These are phyloP conservation scores for Nylanderia fulva DNA, from an alignment of 1,140 invertebrate species.

Conservation along the genomic window DNA sequence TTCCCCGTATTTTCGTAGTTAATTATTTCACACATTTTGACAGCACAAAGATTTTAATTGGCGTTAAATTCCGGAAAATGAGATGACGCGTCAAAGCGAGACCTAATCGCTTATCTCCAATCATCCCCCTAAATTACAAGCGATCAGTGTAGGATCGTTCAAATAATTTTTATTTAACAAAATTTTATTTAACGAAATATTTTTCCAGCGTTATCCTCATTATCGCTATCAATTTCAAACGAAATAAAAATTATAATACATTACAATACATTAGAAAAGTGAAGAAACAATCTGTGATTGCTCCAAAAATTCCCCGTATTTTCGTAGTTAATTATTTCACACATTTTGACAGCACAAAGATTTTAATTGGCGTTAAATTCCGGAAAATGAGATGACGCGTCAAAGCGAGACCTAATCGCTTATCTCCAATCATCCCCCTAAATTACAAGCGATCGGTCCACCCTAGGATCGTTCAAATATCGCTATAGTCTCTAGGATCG, in stretches of 20 bases:
- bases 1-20: background rate
- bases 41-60: conserved; percentile 10
- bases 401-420: background rate
- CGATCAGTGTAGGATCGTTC: too few relatives aligned
- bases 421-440: conserved; percentile 17
- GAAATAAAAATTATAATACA: background rate
- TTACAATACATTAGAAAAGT: background rate
- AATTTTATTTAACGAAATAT: too few relatives aligned
- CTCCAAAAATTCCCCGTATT: background rate
- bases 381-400: background rate
- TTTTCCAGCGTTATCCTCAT: too few relatives aligned
- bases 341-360: background rate
- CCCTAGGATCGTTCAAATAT: conserved; percentile 58
- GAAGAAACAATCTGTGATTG: background rate
- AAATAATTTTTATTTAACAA: too few relatives aligned
- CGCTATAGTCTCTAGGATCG: conserved; percentile 64
- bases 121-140: too few relatives aligned
- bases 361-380: conserved; percentile 8
- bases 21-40: background rate
- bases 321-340: background rate
- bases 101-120: too few relatives aligned
- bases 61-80: background rate
- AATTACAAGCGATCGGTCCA: conserved; percentile 26
- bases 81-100: background rate
- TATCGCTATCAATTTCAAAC: background rate